Percentiles rank a stretch among this genome's conserved stretches.
phyloP scores from a whole-genome alignment of 2,113 vertebrate species.

The Phalacrocorax aristotelis region DNA sequence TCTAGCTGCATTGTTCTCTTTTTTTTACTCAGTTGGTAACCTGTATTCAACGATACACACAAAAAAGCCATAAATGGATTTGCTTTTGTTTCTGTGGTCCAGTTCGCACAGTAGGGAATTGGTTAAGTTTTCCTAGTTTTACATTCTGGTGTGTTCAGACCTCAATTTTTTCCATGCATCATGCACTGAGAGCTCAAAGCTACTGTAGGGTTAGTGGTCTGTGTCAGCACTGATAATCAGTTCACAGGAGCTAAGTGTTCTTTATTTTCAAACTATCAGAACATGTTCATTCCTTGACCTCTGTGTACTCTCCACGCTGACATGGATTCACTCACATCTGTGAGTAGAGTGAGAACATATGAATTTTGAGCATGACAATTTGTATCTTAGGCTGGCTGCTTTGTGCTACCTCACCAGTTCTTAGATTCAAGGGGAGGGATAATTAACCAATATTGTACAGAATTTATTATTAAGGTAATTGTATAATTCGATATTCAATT shows the following conservation, averaged over 20 bases:
- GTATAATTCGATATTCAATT: too few relatives aligned
- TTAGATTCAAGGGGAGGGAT: too few relatives aligned
- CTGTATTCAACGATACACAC: not conserved
- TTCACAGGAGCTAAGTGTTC: not conserved
- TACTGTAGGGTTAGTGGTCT: not conserved
- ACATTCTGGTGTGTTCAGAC: not conserved
- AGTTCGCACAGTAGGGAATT: not conserved
- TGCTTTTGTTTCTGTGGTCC: not conserved
- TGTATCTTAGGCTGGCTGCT: not conserved
- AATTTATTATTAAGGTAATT: too few relatives aligned
- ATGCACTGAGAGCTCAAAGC: not conserved
- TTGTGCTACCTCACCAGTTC: not conserved
- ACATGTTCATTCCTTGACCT: not conserved
- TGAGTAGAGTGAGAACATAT: not conserved
- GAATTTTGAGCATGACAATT: not conserved
- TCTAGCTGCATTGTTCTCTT: fast-evolving
- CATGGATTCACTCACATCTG: not conserved
- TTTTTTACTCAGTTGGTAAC: not conserved
- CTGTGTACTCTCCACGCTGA: not conserved
- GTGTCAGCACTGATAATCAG: not conserved
- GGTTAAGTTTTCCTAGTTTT: not conserved
- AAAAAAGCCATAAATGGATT: too few relatives aligned
- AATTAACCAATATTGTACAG: too few relatives aligned
- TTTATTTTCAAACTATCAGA: not conserved
- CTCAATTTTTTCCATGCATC: not conserved